Evolutionary conservation across 2,797 vertebrate genomes (phyloP), one percentile per base, ranked within the genome.

Genomic region (Eurystomus glaucurus): DNA sequence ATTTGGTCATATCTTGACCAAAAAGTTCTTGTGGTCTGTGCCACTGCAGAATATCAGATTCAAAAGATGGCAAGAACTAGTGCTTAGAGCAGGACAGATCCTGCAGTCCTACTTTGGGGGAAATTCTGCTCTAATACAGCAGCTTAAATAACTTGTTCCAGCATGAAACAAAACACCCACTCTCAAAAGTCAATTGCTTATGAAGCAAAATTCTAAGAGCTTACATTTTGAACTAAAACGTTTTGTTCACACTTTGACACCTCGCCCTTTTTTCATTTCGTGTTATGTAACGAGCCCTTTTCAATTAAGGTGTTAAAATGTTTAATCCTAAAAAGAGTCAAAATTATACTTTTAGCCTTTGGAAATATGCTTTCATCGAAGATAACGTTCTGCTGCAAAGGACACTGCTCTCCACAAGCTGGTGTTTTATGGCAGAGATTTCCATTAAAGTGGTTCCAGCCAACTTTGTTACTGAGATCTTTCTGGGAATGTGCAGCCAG

Each of bases 181-280:
- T 91, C 81, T 70, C 28, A 57, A 15, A 50, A 95, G 60, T 91
- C 83, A 79, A 12, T 61, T 93, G 84, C 88, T 96, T 95, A 78
- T 87, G 77, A 83, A 92, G 93, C 93, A 95, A 46, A 96, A 83
- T 80, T 92, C 64, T 77, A 74, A 92, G 87, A 96, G 61, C 28
- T 87, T 80, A 15, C 33, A 54, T 90, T 90, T 89, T 78, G 70
- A 85, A 76, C 61, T 58, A 19, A 80, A 90, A 74, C 22, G 16
- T 81, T 85, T 90, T 96, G 77, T 96, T 91, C 51, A 37, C 37
- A 48, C 85, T 87, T 71, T 76, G 86, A 45, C 66, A 65, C 54
- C 14, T 92, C 26, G 11, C 48, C 20, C 46, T 87, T 86, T 37
- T 86, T 71, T 78, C 19, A 71, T 75, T 88, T 88, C 33, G 6